phyloP scores from a whole-genome alignment of 1,140 invertebrate species.

The Drosophila simulans region DNA sequence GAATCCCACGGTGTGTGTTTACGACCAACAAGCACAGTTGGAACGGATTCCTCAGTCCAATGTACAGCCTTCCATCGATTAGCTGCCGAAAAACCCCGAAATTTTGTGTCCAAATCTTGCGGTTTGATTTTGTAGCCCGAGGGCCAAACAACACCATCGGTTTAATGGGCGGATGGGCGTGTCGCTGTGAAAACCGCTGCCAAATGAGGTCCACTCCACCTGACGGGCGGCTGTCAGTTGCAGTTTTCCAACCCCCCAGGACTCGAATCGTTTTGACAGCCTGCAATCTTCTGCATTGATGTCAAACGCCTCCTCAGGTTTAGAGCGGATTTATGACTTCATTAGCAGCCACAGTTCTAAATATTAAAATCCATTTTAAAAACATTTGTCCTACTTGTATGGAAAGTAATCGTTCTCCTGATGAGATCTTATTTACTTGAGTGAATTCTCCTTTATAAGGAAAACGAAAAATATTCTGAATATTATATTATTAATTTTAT shows the following conservation, averaged over 20 bases:
- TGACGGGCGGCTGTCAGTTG: slow-evolving; percentile 60
- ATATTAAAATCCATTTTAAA: not conserved
- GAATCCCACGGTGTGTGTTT: slow-evolving; percentile 81
- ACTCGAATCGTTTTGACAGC: slow-evolving; percentile 61
- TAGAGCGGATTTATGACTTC: slow-evolving; percentile 1
- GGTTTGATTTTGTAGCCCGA: slow-evolving; percentile 16
- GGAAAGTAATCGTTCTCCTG: too few relatives aligned
- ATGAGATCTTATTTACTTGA: too few relatives aligned
- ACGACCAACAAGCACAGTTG: slow-evolving; percentile 80
- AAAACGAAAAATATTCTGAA: too few relatives aligned
- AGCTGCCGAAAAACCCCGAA: slow-evolving; percentile 50
- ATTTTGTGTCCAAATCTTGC: slow-evolving; percentile 66
- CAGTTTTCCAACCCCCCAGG: slow-evolving; percentile 46
- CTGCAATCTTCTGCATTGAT: slow-evolving; percentile 41
- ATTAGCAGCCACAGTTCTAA: not conserved
- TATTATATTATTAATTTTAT: too few relatives aligned
- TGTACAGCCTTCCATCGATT: slow-evolving; percentile 49
- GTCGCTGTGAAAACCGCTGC: slow-evolving; percentile 40
- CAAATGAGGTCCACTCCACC: slow-evolving; percentile 66
- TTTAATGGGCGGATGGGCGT: slow-evolving; percentile 40
- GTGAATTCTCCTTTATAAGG: too few relatives aligned
- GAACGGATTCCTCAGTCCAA: slow-evolving; percentile 32
- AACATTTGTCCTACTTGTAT: not conserved
- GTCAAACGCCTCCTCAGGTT: slow-evolving; percentile 32
- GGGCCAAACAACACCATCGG: slow-evolving; percentile 42